Conservation (phyloP, 2,888 invertebrate species). For the Eueremaeus valkanovi region DNA sequence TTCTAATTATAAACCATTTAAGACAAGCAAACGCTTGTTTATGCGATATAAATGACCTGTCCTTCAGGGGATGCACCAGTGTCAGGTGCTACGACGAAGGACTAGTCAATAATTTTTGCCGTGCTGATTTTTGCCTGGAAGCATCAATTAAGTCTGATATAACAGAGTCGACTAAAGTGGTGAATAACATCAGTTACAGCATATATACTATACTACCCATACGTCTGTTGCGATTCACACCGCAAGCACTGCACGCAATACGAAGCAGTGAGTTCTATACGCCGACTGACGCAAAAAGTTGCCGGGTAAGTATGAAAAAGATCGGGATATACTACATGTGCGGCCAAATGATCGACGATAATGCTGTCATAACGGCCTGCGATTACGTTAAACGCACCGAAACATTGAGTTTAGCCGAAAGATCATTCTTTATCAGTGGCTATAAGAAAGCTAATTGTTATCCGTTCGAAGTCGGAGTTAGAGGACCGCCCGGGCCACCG, state of each 20-base stretch:
- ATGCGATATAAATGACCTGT: too few relatives aligned
- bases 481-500: too few relatives aligned
- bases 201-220: neutral
- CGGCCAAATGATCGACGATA: neutral
- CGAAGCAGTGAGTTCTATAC: neutral
- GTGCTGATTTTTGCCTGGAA: neutral
- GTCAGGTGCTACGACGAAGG: neutral
- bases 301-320: neutral
- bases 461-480: too few relatives aligned
- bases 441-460: neutral
- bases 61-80: too few relatives aligned
- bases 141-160: neutral
- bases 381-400: neutral
- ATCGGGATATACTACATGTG: neutral
- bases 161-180: neutral
- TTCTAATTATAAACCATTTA: too few relatives aligned
- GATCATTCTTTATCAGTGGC: neutral
- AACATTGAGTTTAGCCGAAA: neutral
- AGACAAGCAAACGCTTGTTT: too few relatives aligned
- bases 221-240: neutral
- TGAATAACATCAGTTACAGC: neutral
- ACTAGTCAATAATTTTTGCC: neutral
- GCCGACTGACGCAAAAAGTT: neutral
- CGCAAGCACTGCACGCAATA: neutral
- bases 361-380: neutral